A percentile compares a stretch with the other conserved stretches of the same genome.
Conservation (phyloP, 2,113 vertebrate genomes). For the Fregetta grallaria region DNA sequence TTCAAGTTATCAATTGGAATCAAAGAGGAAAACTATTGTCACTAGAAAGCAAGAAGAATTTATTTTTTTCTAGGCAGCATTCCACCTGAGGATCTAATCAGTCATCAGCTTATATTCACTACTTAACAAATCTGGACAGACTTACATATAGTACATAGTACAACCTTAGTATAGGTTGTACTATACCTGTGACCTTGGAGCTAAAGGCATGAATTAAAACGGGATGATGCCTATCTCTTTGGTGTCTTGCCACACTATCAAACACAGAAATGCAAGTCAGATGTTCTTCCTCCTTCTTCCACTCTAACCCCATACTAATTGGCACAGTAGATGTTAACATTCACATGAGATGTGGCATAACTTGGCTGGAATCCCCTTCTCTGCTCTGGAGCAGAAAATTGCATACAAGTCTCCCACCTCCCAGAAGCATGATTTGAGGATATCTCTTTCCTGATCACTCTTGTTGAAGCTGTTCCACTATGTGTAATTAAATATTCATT, state of each 20-base stretch:
- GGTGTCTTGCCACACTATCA: neutral
- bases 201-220: neutral
- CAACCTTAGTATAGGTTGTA: neutral
- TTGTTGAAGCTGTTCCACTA: neutral
- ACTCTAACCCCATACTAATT: neutral
- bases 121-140: neutral
- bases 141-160: neutral
- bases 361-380: neutral
- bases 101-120: neutral
- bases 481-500: neutral
- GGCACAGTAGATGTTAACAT: neutral
- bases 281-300: neutral
- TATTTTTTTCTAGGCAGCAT: neutral
- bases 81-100: neutral
- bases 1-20: neutral
- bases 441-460: neutral
- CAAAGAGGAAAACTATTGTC: neutral
- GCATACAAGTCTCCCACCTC: neutral
- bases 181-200: neutral
- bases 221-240: neutral
- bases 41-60: neutral
- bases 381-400: neutral
- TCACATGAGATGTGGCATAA: neutral
- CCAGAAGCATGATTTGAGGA: neutral
- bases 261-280: neutral